Evolutionary conservation across 2,797 vertebrate genomes (phyloP), one percentile per base, ranked within the genome.

Genomic region (Malacoraja senta): DNA sequence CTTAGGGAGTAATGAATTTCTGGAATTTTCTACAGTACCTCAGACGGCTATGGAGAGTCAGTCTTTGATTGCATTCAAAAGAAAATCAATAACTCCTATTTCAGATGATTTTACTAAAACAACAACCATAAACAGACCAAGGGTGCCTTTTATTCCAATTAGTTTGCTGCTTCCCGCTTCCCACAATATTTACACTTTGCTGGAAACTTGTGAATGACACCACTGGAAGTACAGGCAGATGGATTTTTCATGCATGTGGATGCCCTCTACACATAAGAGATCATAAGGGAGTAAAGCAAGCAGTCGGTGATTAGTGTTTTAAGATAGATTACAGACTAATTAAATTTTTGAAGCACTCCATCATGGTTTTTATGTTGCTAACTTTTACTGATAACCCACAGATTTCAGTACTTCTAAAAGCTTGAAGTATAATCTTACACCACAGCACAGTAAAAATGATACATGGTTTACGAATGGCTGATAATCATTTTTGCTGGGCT

Each of bases 391-490:
- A n/a, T n/a, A n/a, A n/a, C n/a, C n/a, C n/a, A n/a, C n/a, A n/a
- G n/a, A n/a, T n/a, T n/a, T n/a, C n/a, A n/a, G n/a, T n/a, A n/a
- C n/a, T n/a, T n/a, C n/a, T n/a, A n/a, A n/a, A n/a, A n/a, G n/a
- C n/a, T n/a, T n/a, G n/a, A n/a, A n/a, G n/a, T n/a, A n/a, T n/a
- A n/a, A n/a, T n/a, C n/a, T n/a, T n/a, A n/a, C n/a, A n/a, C n/a
- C n/a, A n/a, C n/a, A 74, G 68, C 35, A 91, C 68, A 91, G 24
- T 26, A 71, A 72, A 91, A 91, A 91, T 38, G 35, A 72, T 21
- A 72, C 8, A 71, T 44, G 21, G 32, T 38, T 90, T 71, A 35
- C 32, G 10, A 68, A 72, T 91, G 90, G 65, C 24, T 35, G 21
- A 72, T 91, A 44, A 74, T 74, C 35, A 74, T 29, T 91, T 15